A percentile compares a stretch with the other conserved stretches of the same genome.
phyloP scores from a whole-genome alignment of 2,888 invertebrate species.

The Cylindroiulus punctatus region DNA sequence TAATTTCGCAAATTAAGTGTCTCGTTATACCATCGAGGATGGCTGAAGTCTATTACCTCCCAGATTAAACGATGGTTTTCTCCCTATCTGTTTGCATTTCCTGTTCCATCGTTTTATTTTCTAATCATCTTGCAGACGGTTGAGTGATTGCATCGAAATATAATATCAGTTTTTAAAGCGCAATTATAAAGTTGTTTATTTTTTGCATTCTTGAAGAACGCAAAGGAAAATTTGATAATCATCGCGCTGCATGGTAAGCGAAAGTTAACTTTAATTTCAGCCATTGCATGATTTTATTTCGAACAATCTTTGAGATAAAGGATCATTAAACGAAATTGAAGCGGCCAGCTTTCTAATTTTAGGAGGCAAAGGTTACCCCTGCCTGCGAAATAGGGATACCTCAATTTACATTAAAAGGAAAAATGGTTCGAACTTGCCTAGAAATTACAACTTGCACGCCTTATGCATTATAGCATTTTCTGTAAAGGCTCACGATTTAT shows the following conservation, averaged over 20 bases:
- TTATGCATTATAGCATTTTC: no score
- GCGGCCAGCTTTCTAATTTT: neutral
- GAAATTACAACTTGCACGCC: neutral
- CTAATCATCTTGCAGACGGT: slow-evolving; percentile 8
- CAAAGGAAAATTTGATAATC: slow-evolving; percentile 10
- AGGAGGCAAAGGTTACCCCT: neutral
- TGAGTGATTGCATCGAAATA: slow-evolving; percentile 34
- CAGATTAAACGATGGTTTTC: neutral
- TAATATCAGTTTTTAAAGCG: slow-evolving; percentile 34
- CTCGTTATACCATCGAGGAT: neutral
- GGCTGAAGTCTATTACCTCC: neutral
- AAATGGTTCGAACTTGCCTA: neutral
- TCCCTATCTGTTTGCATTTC: slow-evolving; percentile 1
- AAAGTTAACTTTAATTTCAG: slow-evolving; percentile 2
- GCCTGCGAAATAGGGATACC: neutral
- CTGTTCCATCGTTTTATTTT: slow-evolving; percentile 5
- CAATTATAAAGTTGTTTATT: slow-evolving; percentile 19
- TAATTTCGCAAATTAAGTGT: neutral
- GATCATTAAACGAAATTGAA: neutral
- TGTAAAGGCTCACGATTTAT: neutral
- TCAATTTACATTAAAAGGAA: neutral
- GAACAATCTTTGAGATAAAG: neutral
- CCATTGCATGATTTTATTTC: neutral
- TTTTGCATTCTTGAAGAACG: neutral
- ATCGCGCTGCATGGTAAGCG: neutral